Evolutionary conservation across 2,113 vertebrate species (phyloP), one percentile per base, ranked within the genome.

Genomic region (Terrapene triunguis): DNA sequence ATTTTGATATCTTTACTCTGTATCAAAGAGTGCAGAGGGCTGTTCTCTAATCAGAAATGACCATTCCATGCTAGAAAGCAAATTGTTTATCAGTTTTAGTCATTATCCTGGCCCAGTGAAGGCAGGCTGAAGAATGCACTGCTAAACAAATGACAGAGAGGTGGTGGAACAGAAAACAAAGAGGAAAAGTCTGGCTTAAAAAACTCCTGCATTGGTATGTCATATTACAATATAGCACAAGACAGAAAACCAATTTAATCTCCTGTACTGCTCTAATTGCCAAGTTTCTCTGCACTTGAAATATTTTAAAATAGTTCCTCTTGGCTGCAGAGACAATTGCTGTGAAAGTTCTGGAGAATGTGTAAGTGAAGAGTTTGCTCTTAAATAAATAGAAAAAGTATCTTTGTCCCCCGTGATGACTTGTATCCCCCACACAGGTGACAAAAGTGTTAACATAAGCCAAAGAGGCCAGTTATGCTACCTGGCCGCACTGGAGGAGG

Each of bases 51-150:
- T 62, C 59, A 62, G 59, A 62, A 62, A 62, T 62, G 29, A 27
- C 29, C 69, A 74, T 42, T 38, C 35, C 17, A 74, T 74, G 10
- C 35, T 22, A 74, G 69, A 22, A 74, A 74, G 21, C 69, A 42
- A 24, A 27, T 69, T 50, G 12, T 35, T 32, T 35, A 32, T 50
- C 24, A 27, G 25, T 3, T 57, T 79, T 32, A 24, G 25, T 42
- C 57, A 62, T 48, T 47, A 13, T 25, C 32, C 48, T 35, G 48
- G 76, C 76, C 38, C 5, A 79, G 22, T 48, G 76, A 55, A 82
- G 89, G 80, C 35, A 51, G 55, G 8, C 54, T 27, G 69, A 81
- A 94, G 94, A 89, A 96, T 42, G 38, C 84, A 86, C 83, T 95
- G 76, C 80, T 88, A 22, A 69, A 78, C 86, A 65, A 86, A 51